These are phyloP conservation scores for Neodon shergylaensis DNA, from an alignment of 2,113 vertebrate species.

Conservation along the genomic window DNA sequence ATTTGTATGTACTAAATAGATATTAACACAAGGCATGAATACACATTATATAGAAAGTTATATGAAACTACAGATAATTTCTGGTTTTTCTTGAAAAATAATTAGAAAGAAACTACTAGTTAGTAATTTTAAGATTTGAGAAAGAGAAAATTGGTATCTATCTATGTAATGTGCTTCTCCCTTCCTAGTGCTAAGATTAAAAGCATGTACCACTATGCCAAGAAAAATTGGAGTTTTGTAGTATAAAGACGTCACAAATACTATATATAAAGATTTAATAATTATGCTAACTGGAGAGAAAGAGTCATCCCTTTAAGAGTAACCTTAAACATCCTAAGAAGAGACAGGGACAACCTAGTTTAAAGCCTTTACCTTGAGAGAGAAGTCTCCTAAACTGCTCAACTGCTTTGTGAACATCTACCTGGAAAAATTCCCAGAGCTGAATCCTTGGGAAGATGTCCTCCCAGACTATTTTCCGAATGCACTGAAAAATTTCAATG, in stretches of 20 bases:
- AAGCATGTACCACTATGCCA: background rate
- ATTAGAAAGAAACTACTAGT: background rate
- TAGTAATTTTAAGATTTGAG: conserved; percentile 6
- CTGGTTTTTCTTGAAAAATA: conserved; percentile 21
- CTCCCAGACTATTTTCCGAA: conserved; percentile 88
- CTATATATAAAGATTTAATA: background rate
- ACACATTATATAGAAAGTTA: background rate
- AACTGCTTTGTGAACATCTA: conserved; percentile 89
- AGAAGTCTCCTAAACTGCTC: conserved; percentile 90
- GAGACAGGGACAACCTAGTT: background rate
- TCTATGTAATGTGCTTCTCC: background rate
- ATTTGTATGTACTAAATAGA: background rate
- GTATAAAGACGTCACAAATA: background rate
- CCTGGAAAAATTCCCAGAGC: conserved; percentile 97
- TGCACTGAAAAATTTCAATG: conserved; percentile 83
- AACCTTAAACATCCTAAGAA: background rate
- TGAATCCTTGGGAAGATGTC: conserved; percentile 90
- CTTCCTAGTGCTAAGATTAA: background rate
- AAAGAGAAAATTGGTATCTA: background rate
- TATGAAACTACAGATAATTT: background rate
- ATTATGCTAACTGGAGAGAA: background rate
- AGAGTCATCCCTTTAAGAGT: background rate
- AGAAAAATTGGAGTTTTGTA: background rate
- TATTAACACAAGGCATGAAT: background rate
- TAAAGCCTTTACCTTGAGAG: conserved; percentile 82